Percentiles rank a stretch among this genome's conserved stretches.
Evolutionary conservation across 2,888 invertebrate genomes (phyloP).

Genomic region (Lasioglossum malachurum): DNA sequence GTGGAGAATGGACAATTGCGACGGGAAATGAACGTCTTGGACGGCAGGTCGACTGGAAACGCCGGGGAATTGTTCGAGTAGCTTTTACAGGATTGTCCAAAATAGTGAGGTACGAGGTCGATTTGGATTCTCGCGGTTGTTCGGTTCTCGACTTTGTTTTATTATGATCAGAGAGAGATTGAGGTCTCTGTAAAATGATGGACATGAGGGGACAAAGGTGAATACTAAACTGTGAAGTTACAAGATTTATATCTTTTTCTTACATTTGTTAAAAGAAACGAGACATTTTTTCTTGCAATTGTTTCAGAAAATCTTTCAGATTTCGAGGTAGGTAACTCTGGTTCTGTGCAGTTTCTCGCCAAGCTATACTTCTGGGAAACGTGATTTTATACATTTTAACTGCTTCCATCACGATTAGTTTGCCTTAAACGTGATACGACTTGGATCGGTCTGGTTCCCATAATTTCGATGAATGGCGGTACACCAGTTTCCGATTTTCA

Average conservation of each 20-base stretch:
- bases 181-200: no score
- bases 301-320: background rate
- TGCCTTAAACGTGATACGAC: background rate
- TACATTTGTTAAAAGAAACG: background rate
- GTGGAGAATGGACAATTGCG: constrained; percentile 5
- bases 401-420: background rate
- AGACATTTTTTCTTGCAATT: background rate
- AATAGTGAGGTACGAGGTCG: background rate
- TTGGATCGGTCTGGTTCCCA: no score
- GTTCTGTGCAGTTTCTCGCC: no score
- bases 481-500: background rate
- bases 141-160: background rate
- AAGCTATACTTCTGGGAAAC: no score
- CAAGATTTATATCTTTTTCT: background rate
- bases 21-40: background rate
- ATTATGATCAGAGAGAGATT: background rate
- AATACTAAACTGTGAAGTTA: background rate
- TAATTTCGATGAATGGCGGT: background rate
- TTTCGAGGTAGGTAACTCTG: no score
- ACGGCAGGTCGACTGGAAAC: background rate
- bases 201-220: background rate
- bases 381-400: background rate
- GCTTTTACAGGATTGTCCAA: background rate
- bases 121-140: background rate
- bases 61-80: background rate